phyloP scores from a whole-genome alignment of 2,888 invertebrate genomes.

The Phorcus lineatus region DNA sequence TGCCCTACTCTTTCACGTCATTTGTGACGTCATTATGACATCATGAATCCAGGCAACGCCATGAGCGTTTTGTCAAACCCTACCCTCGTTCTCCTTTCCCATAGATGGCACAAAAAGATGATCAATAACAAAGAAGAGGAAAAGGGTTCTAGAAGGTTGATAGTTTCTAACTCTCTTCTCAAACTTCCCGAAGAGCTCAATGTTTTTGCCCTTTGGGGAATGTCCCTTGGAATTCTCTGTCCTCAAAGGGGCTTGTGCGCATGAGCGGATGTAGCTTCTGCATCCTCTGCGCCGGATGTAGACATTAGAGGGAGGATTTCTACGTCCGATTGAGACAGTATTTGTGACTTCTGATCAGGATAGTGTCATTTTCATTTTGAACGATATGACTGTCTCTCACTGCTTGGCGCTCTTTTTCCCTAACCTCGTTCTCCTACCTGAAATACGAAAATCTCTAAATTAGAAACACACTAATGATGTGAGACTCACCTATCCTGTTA shows the following conservation, averaged over 20 bases:
- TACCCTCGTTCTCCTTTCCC: background rate
- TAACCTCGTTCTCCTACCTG: background rate
- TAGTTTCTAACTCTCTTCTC: background rate
- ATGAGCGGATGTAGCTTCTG: background rate
- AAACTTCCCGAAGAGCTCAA: too few species aligned
- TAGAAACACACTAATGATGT: too few species aligned
- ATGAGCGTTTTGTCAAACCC: slow-evolving; percentile 1
- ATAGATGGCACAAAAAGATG: slow-evolving; percentile 3
- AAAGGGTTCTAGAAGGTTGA: slow-evolving; percentile 8
- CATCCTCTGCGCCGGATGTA: slow-evolving; percentile 8
- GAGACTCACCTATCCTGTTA: too few species aligned
- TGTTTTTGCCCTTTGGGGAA: too few species aligned
- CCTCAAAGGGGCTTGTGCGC: background rate
- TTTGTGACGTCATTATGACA: slow-evolving; percentile 11
- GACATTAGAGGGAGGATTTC: background rate
- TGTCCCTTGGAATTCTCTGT: background rate
- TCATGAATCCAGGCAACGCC: slow-evolving; percentile 7
- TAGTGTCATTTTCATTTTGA: slow-evolving; percentile 14
- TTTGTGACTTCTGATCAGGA: background rate
- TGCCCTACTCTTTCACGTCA: too few species aligned
- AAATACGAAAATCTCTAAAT: background rate
- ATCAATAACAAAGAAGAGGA: background rate
- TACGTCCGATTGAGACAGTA: slow-evolving; percentile 14
- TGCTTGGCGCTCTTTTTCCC: background rate
- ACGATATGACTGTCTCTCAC: background rate